Evolutionary conservation across 2,113 vertebrate species (phyloP).

Genomic region (Rostratula benghalensis): DNA sequence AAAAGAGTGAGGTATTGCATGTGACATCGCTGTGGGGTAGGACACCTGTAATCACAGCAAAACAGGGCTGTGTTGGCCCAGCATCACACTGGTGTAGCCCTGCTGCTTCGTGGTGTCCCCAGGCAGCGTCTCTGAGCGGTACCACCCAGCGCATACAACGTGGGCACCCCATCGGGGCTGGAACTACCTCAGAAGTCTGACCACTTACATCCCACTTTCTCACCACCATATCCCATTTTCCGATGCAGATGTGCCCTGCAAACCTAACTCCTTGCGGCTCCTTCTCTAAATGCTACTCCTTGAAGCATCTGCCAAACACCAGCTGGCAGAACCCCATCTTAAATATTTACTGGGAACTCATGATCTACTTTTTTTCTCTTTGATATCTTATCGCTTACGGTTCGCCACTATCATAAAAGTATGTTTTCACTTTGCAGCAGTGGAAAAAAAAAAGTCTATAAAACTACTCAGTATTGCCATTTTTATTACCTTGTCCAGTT

Average conservation of each 20-base stretch:
- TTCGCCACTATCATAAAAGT: background rate
- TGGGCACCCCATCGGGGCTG: background rate
- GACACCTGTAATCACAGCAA: accelerated
- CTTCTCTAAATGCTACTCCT: background rate
- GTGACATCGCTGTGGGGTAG: too few relatives aligned
- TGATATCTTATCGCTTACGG: background rate
- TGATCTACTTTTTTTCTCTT: background rate
- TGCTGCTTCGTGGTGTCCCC: background rate
- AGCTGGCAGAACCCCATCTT: background rate
- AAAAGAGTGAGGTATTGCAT: too few relatives aligned
- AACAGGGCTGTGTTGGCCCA: background rate
- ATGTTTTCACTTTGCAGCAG: background rate
- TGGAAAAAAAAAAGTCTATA: background rate
- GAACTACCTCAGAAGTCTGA: background rate
- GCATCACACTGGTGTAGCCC: background rate
- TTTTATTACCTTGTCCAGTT: background rate
- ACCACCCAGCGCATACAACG: accelerated
- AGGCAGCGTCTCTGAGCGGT: background rate
- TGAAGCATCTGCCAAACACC: background rate
- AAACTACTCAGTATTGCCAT: background rate
- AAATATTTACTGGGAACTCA: background rate
- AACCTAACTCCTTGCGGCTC: accelerated
- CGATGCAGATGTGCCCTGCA: background rate
- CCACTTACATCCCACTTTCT: too few relatives aligned
- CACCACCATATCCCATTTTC: too few relatives aligned